These are phyloP conservation scores for Alcedo atthis DNA, from an alignment of 2,797 vertebrate genomes.

Conservation along the genomic window DNA sequence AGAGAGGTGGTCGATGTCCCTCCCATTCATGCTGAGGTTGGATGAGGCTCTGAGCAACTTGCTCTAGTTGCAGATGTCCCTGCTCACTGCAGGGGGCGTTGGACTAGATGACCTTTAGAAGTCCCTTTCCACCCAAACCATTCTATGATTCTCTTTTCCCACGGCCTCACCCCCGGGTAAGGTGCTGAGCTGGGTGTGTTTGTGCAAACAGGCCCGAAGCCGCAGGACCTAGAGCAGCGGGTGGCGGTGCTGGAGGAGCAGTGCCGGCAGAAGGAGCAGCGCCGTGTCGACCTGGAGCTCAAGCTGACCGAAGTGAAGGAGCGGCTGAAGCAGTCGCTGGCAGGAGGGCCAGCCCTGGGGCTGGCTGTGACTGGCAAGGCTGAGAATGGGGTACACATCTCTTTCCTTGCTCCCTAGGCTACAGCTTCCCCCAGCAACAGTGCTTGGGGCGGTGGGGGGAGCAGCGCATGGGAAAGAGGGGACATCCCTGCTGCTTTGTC, in stretches of 20 bases:
- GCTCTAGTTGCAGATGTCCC: background rate
- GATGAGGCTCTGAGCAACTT: background rate
- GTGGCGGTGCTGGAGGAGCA: slow-evolving; percentile 85
- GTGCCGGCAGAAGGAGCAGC: slow-evolving; percentile 89
- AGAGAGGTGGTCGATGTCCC: background rate
- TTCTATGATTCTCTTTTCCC: background rate
- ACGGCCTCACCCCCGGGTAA: background rate
- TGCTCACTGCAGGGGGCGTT: background rate
- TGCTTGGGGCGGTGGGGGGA: background rate
- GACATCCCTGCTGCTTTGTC: background rate
- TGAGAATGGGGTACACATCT: slow-evolving; percentile 77
- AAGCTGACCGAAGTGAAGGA: slow-evolving; percentile 92
- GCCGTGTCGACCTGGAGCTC: slow-evolving; percentile 92
- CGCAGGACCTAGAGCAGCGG: slow-evolving; percentile 82
- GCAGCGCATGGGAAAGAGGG: background rate
- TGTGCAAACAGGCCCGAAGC: slow-evolving; percentile 77
- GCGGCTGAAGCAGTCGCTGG: slow-evolving; percentile 92
- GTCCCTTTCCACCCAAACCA: background rate
- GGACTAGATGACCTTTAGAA: background rate
- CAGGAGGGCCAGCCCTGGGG: slow-evolving; percentile 86
- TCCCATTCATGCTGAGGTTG: background rate
- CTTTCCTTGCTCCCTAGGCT: accelerated
- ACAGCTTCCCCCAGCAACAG: background rate
- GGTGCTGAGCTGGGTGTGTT: background rate
- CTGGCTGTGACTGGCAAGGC: slow-evolving; percentile 78